Evolutionary conservation across 1,140 invertebrate species (phyloP).

Genomic region (Procambarus clarkii): DNA sequence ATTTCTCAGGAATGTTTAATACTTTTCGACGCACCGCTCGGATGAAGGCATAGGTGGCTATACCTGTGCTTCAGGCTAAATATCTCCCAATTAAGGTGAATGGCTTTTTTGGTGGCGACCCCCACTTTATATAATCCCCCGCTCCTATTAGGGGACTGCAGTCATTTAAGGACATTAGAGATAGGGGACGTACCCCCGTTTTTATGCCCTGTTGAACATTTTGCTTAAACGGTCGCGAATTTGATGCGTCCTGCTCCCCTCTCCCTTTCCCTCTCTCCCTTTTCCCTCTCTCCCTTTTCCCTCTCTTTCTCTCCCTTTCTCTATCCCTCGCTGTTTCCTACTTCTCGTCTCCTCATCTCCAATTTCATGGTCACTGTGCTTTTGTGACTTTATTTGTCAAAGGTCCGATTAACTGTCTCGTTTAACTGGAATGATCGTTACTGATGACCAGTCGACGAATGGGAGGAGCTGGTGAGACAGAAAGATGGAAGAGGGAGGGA

Average conservation of each 20-base stretch:
- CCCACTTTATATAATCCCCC: background rate
- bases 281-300: background rate
- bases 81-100: background rate
- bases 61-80: no score
- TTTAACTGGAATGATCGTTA: no score
- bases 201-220: background rate
- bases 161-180: conserved; percentile 5
- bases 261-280: conserved; percentile 13
- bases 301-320: conserved; percentile 14
- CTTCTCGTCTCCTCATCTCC: background rate
- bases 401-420: no score
- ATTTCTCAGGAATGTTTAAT: no score
- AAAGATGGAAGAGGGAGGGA: no score
- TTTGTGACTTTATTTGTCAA: no score
- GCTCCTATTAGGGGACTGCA: background rate
- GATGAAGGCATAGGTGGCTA: no score
- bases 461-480: no score
- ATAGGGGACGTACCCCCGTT: background rate
- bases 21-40: no score
- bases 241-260: background rate
- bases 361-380: background rate
- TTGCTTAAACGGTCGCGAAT: background rate
- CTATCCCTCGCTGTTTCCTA: background rate
- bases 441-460: no score
- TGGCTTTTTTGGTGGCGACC: background rate